These are phyloP conservation scores for Palloptera scutellata DNA, from an alignment of 2,888 invertebrate genomes.

Conservation along the genomic window DNA sequence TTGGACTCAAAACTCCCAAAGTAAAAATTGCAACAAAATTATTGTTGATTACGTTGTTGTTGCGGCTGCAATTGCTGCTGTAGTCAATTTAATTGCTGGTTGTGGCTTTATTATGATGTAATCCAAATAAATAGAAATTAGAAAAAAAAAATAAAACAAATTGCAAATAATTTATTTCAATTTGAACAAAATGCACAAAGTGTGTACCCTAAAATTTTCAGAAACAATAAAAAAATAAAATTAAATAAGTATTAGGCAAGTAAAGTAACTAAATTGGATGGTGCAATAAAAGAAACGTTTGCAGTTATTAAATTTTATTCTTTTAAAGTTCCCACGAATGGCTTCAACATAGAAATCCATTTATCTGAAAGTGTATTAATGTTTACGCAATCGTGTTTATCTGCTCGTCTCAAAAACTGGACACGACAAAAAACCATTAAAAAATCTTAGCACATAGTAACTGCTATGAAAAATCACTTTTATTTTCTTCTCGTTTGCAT, in stretches of 20 bases:
- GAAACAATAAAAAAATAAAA: no score
- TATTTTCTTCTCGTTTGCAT: slow-evolving; percentile 16
- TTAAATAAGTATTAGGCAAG: no score
- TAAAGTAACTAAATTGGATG: no score
- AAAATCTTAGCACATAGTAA: slow-evolving; percentile 9
- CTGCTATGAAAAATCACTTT: slow-evolving; percentile 18
- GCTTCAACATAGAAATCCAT: not conserved
- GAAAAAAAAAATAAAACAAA: no score
- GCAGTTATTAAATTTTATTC: no score
- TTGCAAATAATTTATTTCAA: no score
- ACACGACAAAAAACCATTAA: not conserved
- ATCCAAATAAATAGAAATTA: no score
- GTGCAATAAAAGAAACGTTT: no score
- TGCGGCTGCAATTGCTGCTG: not conserved
- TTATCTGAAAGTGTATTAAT: not conserved
- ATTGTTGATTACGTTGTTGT: not conserved
- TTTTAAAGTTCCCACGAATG: no score
- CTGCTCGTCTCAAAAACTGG: slow-evolving; percentile 24
- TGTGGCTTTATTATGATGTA: not conserved
- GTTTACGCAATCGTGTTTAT: slow-evolving; percentile 32
- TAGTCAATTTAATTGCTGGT: not conserved
- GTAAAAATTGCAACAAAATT: slow-evolving; percentile 4
- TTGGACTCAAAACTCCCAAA: slow-evolving; percentile 15
- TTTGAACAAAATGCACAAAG: no score
- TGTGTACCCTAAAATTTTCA: no score